Evolutionary conservation across 2,888 invertebrate genomes (phyloP).

Genomic region (Ophion costatus): DNA sequence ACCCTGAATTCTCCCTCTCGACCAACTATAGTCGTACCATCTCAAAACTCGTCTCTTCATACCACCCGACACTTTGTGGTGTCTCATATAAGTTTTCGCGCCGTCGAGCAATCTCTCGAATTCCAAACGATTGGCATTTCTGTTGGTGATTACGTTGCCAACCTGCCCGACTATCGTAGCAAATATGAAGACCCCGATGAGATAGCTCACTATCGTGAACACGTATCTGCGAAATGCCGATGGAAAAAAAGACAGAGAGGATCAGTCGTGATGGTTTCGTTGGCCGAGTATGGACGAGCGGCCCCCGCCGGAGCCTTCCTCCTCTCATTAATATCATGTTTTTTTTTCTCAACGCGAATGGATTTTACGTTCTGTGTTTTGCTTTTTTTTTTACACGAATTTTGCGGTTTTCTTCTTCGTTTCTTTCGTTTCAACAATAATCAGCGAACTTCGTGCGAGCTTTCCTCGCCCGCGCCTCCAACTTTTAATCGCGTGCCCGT

Average conservation of each 20-base stretch:
- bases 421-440: slow-evolving; percentile 34
- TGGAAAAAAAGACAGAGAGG: slow-evolving; percentile 66
- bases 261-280: slow-evolving; percentile 77
- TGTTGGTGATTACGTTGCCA: slow-evolving; percentile 98
- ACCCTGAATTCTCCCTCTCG: slow-evolving; percentile 96
- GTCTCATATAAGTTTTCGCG: slow-evolving; percentile 98
- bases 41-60: slow-evolving; percentile 98
- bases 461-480: slow-evolving; percentile 61
- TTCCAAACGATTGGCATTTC: slow-evolving; percentile 97
- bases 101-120: slow-evolving; percentile 97
- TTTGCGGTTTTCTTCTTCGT: slow-evolving; percentile 6
- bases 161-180: slow-evolving; percentile 99
- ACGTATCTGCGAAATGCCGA: slow-evolving; percentile 90
- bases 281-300: slow-evolving; percentile 79
- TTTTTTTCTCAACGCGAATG: slow-evolving; percentile 41
- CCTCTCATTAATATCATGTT: slow-evolving; percentile 69
- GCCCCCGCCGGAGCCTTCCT: slow-evolving; percentile 83
- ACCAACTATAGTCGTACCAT: slow-evolving; percentile 99
- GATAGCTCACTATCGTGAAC: slow-evolving; percentile 98
- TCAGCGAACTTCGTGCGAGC: slow-evolving; percentile 42
- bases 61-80: slow-evolving; percentile 97
- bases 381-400: neutral
- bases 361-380: neutral
- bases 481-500: slow-evolving; percentile 62
- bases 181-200: slow-evolving; percentile 98